These are phyloP conservation scores for Adoxophyes honmai DNA, from an alignment of 1,140 invertebrate species.

Conservation along the genomic window DNA sequence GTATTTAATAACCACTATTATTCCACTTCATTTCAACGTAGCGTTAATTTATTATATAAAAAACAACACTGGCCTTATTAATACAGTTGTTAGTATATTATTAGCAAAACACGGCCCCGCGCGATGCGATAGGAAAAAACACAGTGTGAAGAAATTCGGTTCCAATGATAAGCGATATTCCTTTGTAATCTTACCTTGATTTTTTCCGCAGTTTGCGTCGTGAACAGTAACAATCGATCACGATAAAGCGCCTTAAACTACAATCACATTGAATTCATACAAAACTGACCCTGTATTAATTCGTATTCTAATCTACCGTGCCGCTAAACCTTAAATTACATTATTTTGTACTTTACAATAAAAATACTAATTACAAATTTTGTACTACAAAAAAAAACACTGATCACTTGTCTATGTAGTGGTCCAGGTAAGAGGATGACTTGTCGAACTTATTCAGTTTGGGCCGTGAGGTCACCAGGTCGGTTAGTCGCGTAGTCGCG, in stretches of 20 bases:
- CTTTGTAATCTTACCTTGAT: conserved; percentile 43
- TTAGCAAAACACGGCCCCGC: too few relatives aligned
- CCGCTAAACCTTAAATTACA: conserved; percentile 53
- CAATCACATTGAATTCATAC: conserved; percentile 76
- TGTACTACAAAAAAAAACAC: conserved; percentile 65
- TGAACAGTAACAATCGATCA: conserved; percentile 54
- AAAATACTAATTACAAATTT: conserved; percentile 72
- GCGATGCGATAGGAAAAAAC: too few relatives aligned
- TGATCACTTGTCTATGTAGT: conserved; percentile 66
- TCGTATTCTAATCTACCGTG: conserved; percentile 68
- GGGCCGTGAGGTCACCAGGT: conserved; percentile 40
- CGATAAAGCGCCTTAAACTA: conserved; percentile 69
- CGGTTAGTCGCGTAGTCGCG: conserved; percentile 37
- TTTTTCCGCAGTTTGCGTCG: conserved; percentile 30
- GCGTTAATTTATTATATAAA: too few relatives aligned
- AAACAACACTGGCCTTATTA: too few relatives aligned
- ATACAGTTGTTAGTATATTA: too few relatives aligned
- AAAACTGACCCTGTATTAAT: conserved; percentile 76
- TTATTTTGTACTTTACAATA: conserved; percentile 72
- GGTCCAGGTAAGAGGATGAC: conserved; percentile 73
- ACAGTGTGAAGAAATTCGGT: too few relatives aligned
- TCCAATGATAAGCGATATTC: not conserved
- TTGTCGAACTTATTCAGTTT: conserved; percentile 76
- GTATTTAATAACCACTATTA: not conserved
- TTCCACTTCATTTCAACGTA: too few relatives aligned